phyloP scores from a whole-genome alignment of 1,140 invertebrate genomes.

The Rhyzopertha dominica region DNA sequence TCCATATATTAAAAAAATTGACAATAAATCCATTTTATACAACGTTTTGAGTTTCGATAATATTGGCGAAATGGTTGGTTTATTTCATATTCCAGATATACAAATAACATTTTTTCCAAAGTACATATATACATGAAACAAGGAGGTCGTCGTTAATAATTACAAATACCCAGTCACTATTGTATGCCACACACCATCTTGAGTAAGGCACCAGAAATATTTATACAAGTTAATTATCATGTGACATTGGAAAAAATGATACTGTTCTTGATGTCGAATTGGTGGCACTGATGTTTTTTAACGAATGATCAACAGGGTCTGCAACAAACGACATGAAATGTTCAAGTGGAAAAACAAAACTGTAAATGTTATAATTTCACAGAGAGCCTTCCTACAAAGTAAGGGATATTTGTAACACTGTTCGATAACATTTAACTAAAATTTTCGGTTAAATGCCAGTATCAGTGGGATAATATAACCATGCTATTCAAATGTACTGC shows the following conservation, averaged over 20 bases:
- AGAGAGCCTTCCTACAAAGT: too few relatives aligned
- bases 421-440: too few relatives aligned
- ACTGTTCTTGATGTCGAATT: conserved; percentile 21
- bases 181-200: conserved; percentile 36
- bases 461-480: too few relatives aligned
- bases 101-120: conserved; percentile 43
- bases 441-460: too few relatives aligned
- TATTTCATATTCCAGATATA: conserved; percentile 14
- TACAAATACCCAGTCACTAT: conserved; percentile 28
- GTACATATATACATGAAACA: conserved; percentile 28
- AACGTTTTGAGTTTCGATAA: conserved; percentile 35
- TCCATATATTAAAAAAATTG: conserved; percentile 45
- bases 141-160: conserved; percentile 27
- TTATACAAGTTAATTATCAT: conserved; percentile 40
- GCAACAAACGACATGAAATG: conserved; percentile 11
- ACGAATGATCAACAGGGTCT: too few relatives aligned
- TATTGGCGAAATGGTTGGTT: conserved; percentile 34
- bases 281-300: conserved; percentile 39
- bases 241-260: conserved; percentile 45
- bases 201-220: conserved; percentile 42
- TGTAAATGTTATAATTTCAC: too few relatives aligned
- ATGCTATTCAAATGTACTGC: too few relatives aligned
- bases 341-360: too few relatives aligned
- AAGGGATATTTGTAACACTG: too few relatives aligned
- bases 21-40: conserved; percentile 42